Percentiles rank a stretch among this genome's conserved stretches.
These are phyloP conservation scores for Hemaris fuciformis DNA, from an alignment of 2,888 invertebrate species.

Conservation along the genomic window DNA sequence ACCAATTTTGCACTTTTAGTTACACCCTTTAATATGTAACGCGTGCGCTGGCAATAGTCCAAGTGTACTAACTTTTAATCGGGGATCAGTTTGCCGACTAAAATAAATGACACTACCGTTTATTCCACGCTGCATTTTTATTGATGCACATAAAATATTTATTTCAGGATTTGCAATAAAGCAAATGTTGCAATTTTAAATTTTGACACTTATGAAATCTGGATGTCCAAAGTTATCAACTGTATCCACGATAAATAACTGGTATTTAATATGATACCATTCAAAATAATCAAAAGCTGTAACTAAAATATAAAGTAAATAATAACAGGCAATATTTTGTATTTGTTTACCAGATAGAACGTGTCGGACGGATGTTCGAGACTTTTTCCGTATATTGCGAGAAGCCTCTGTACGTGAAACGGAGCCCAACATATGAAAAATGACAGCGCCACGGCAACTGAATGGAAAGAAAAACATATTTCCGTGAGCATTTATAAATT, in stretches of 20 bases:
- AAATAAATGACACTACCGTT: not conserved
- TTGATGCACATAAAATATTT: not conserved
- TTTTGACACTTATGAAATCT: no score
- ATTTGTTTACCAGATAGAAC: constrained; percentile 62
- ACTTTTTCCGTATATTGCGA: constrained; percentile 87
- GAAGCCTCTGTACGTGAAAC: constrained; percentile 94
- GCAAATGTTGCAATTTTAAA: not conserved
- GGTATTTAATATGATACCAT: no score
- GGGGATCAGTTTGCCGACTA: not conserved
- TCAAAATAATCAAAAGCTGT: no score
- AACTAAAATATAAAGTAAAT: no score
- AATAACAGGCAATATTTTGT: no score
- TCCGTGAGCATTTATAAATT: no score
- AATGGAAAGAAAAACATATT: constrained; percentile 20
- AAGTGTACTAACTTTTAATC: not conserved
- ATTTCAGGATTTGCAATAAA: not conserved
- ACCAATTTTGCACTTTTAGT: not conserved
- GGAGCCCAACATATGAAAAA: constrained; percentile 94
- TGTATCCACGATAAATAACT: no score
- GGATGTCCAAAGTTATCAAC: no score
- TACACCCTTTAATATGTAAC: not conserved
- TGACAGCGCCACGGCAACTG: constrained; percentile 93
- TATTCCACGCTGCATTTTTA: not conserved
- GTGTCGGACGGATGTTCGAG: constrained; percentile 70
- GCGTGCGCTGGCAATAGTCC: not conserved